A percentile compares a stretch with the other conserved stretches of the same genome.
Conservation (phyloP, 2,113 vertebrate genomes). For the Edolisoma coerulescens region DNA sequence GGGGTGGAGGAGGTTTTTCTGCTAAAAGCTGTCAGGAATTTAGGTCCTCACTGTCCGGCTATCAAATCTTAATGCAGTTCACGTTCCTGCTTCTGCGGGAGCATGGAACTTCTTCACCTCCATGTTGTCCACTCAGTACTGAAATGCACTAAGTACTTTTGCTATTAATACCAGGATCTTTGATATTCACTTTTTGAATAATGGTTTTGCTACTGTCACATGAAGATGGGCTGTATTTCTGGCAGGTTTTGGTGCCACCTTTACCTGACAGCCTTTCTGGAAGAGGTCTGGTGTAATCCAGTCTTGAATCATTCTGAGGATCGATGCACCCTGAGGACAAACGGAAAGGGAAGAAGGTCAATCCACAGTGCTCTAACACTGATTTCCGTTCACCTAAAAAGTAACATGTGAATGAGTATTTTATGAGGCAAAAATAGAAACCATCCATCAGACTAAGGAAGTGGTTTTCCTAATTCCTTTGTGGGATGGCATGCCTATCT, state of each 20-base stretch:
- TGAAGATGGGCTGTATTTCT: not conserved
- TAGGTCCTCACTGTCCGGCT: not conserved
- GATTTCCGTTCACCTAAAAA: not conserved
- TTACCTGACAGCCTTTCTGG: conserved; percentile 82
- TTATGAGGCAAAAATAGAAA: not conserved
- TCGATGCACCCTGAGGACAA: conserved; percentile 79
- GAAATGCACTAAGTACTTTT: not conserved
- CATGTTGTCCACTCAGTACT: not conserved
- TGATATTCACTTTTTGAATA: not conserved
- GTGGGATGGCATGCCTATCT: not conserved
- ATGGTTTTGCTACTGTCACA: not conserved
- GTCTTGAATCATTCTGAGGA: conserved; percentile 85
- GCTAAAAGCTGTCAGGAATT: not conserved
- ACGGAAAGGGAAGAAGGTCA: not conserved
- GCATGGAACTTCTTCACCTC: not conserved
- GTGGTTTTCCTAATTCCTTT: not conserved
- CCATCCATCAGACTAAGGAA: not conserved
- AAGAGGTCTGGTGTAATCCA: conserved; percentile 81
- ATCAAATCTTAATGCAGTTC: not conserved
- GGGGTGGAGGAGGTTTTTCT: not conserved
- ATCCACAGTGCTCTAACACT: not conserved
- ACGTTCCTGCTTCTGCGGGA: not conserved
- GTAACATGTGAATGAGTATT: not conserved
- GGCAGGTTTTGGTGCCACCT: not conserved
- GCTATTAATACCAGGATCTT: not conserved